Base-by-base conservation (phyloP, 2,888 invertebrate genomes). In the Mamestra brassicae region DNA sequence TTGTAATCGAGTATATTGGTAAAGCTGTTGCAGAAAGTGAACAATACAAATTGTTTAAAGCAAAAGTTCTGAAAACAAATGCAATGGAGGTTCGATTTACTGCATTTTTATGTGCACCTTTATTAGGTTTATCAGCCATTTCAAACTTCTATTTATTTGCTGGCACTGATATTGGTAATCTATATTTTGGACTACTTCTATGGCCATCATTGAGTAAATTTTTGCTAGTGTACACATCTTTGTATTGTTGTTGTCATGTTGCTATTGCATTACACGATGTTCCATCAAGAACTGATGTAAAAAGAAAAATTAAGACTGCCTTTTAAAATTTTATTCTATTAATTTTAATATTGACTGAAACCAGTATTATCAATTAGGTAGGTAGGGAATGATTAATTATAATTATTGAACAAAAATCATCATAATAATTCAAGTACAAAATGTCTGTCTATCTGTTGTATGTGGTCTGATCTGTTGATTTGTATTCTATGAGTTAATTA, bases 111-210 rank as follows among this genome's bases (percentile, higher is more conserved):
- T 97, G 98, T 77, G 97, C 98, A 45, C 98, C 98, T 42, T 94
- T 99, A 65, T 97, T 98, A 83, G 97, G 98, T 45, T 94, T 98
- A 82, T 98, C 99, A 15, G 98, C 98, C 1, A 97, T 98, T 89
- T 98, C 99, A 0, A 99, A 98, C 94, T 98, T 98, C 90, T 99
- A 98, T 94, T 98, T 99, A 91, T 98, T 99, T 93, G 98, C 97
- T 78, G 98, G 98, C 0, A 96, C 95, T 78, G 97, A 97, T 73
- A 97, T 98, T 76, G 99, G 98, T 8, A 96, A 98, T 89, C 96
- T 98, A 84, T 98, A 98, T 90, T 95, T 98, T 88, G 93, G 96
- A 55, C 97, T 97, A 87, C 94, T 98, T 70, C 94, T 89, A 58
- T 92, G 92, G 80, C 94, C 94, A 26, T 91, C 95, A 10, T 84